Base-by-base conservation (phyloP, 2,888 invertebrate genomes). In the Tethea ocularis region DNA sequence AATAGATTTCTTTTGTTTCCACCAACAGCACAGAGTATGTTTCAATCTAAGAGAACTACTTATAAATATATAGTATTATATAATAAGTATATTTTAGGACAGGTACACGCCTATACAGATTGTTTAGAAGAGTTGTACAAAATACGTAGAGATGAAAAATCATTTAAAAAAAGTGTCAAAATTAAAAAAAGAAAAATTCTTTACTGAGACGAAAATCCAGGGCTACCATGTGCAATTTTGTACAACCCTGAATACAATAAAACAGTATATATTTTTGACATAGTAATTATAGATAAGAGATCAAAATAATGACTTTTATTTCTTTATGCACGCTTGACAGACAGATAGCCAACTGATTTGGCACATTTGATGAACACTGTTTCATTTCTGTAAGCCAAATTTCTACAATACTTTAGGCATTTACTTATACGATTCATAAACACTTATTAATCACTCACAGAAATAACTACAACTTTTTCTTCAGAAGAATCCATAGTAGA, bases 1-100 rank as follows among this genome's bases (percentile, higher is more conserved):
- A 92, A 92, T 92, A 92, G 87, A 91, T 86, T 87, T 88, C 83
- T 86, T 88, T 86, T 77, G 80, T 85, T 84, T 80, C 82, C 63
- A 75, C 83, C 75, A 91, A 89, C 88, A 91, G 86, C 81, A 79
- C 76, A 81, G 83, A 80, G 72, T 82, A 80, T 77, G 54, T 29
- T 33, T 54, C 46, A n/a, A 46, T 46, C 54, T 54, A 54, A 54
- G 54, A 54, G 54, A 54, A 33, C 33, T 54, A 33, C 24, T 22
- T 20, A 10, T 53, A 53, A 17, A 29, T 53, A 53, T 17, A 17
- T 26, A 29, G 6, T 61, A 71, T 65, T 68, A 66, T 13, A 33
- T 13, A 13, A 33, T 59, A 58, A 67, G 64, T 66, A 67, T 56
- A 52, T 58, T 58, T 41, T 55, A 63, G 59, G 67, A 69, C 66